phyloP scores from a whole-genome alignment of 2,888 invertebrate genomes.

The Macropis europaea region DNA sequence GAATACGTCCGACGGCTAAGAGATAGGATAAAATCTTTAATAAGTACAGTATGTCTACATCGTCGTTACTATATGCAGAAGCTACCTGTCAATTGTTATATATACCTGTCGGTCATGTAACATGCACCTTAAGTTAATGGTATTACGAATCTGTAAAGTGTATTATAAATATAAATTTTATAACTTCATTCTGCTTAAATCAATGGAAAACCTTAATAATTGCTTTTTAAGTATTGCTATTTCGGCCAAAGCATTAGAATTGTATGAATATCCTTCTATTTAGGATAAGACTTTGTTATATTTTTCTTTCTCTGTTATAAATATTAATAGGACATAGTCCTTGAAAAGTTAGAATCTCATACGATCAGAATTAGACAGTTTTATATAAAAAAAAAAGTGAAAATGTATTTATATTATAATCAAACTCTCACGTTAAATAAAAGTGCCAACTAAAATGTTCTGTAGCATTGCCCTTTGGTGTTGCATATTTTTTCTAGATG shows the following conservation, averaged over 20 bases:
- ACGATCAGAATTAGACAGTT: slow-evolving; percentile 52
- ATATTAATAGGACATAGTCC: slow-evolving; percentile 37
- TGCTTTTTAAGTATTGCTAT: slow-evolving; percentile 67
- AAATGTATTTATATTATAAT: slow-evolving; percentile 65
- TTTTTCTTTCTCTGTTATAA: slow-evolving; percentile 59
- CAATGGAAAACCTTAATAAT: slow-evolving; percentile 64
- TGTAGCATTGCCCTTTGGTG: slow-evolving; percentile 52
- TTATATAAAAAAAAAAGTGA: slow-evolving; percentile 51
- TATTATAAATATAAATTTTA: slow-evolving; percentile 80
- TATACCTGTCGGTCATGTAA: slow-evolving; percentile 78
- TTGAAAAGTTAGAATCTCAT: slow-evolving; percentile 61
- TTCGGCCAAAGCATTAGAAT: slow-evolving; percentile 74
- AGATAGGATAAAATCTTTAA: slow-evolving; percentile 76
- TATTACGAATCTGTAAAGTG: slow-evolving; percentile 80
- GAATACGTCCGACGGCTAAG: slow-evolving; percentile 78
- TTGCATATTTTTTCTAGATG: slow-evolving; percentile 46
- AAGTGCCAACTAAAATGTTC: slow-evolving; percentile 75
- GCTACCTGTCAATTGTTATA: slow-evolving; percentile 79
- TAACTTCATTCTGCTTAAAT: slow-evolving; percentile 77
- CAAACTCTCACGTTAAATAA: slow-evolving; percentile 70
- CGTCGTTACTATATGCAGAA: slow-evolving; percentile 74
- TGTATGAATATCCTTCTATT: slow-evolving; percentile 63
- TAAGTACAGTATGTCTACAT: slow-evolving; percentile 68
- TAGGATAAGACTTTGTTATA: slow-evolving; percentile 59
- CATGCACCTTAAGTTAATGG: slow-evolving; percentile 79